These are phyloP conservation scores for Alosa sapidissima DNA, from an alignment of 2,797 vertebrate genomes.

Conservation along the genomic window DNA sequence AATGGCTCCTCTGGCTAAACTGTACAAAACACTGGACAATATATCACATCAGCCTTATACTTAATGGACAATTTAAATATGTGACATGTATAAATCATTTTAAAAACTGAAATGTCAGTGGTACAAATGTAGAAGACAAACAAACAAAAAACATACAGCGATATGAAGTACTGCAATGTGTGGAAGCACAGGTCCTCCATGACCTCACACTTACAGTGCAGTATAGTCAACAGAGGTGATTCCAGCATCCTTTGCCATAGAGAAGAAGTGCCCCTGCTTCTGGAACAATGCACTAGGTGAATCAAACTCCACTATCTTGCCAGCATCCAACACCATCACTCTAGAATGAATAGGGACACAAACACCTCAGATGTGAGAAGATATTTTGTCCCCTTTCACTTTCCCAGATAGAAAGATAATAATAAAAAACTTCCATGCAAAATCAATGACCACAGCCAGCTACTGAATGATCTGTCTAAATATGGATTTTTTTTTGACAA, in stretches of 20 bases:
- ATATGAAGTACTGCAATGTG: not conserved
- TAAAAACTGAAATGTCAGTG: not conserved
- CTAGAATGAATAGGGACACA: constrained; percentile 61
- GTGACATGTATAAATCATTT: not conserved
- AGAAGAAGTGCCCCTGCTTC: constrained; percentile 78
- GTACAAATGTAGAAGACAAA: not conserved
- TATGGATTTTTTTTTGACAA: too few species aligned
- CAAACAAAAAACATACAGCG: constrained; percentile 31
- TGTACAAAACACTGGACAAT: not conserved
- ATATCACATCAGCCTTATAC: not conserved
- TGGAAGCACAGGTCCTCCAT: not conserved
- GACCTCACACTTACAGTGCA: constrained; percentile 29
- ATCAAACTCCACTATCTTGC: constrained; percentile 88
- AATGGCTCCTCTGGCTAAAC: not conserved
- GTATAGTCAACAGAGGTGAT: constrained; percentile 55
- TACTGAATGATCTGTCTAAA: too few species aligned
- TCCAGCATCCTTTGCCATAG: constrained; percentile 88
- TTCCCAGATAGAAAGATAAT: too few species aligned
- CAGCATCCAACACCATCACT: constrained; percentile 91
- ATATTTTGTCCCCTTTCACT: not conserved
- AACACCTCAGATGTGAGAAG: not conserved
- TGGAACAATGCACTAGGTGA: constrained; percentile 78
- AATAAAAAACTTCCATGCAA: too few species aligned
- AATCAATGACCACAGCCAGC: too few species aligned
- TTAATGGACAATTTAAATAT: not conserved